A percentile compares a stretch with the other conserved stretches of the same genome.
These are phyloP conservation scores for Chaetops frenatus DNA, from an alignment of 2,113 vertebrate genomes.

Conservation along the genomic window DNA sequence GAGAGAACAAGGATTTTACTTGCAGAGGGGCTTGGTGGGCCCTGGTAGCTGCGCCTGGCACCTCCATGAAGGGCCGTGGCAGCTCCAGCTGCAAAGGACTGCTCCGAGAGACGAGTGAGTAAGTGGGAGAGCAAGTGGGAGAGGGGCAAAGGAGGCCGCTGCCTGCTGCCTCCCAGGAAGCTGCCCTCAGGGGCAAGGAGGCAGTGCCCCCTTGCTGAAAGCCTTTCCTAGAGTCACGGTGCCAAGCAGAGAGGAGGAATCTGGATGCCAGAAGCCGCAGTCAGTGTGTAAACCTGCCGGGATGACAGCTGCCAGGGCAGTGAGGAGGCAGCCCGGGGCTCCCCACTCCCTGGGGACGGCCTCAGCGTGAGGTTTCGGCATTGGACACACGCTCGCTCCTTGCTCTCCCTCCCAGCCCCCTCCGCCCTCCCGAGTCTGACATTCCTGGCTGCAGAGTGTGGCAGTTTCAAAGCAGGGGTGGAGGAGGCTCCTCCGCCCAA, in stretches of 20 bases:
- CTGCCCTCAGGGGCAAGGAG: not conserved
- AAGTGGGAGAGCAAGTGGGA: not conserved
- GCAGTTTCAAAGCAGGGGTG: conserved; percentile 23
- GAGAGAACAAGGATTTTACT: not conserved
- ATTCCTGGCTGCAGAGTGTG: not conserved
- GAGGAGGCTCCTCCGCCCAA: conserved; percentile 28
- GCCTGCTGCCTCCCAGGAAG: not conserved
- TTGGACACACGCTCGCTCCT: not conserved
- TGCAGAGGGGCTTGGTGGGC: not conserved
- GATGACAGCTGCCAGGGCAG: not conserved
- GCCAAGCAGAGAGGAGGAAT: not conserved
- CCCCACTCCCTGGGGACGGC: not conserved
- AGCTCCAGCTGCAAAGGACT: not conserved
- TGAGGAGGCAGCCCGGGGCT: not conserved
- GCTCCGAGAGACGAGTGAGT: rapidly evolving
- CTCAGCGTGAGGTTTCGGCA: not conserved
- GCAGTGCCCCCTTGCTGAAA: not conserved
- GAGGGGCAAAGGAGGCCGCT: not conserved
- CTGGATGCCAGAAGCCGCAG: not conserved
- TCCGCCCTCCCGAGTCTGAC: not conserved
- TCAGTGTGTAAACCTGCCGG: rapidly evolving
- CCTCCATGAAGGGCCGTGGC: rapidly evolving
- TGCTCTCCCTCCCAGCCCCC: not conserved
- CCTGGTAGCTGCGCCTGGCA: rapidly evolving
- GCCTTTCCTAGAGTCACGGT: not conserved